Evolutionary conservation across 2,113 vertebrate species (phyloP), one percentile per base, ranked within the genome.

Genomic region (Chaenocephalus aceratus): DNA sequence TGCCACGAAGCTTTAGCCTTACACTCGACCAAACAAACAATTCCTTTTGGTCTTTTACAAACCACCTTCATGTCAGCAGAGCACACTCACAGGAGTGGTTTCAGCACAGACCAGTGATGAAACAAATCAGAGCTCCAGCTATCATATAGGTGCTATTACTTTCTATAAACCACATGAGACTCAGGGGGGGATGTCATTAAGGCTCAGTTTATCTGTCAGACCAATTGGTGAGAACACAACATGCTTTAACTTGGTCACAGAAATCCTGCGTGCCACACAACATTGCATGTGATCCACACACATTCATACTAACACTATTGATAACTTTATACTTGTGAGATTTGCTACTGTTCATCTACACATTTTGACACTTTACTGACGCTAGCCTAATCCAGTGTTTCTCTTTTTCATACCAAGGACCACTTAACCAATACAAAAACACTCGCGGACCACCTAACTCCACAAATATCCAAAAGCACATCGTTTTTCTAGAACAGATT

Each of bases 41-140:
- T 85, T 84, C 34, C 54, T 72, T 77, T 75, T 56, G 51, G 68
- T 77, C 51, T 83, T 80, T 88, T 81, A 44, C 53, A 79, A 79
- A 80, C 62, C 58, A 69, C 58, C 57, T 67, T 21, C 10, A 10
- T 79, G 68, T 81, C 76, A 70, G 62, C 73, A 54, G 53, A 81
- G 45, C 66, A 65, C 53, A 72, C 78, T 70, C 65, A 1, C 23
- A 78, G 80, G 88, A 84, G 30, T 5, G 74, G 79, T 79, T 74
- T 73, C 26, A 52, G 58, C 53, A n/a, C 30, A 49, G 41, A 57
- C n/a, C 49, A 67, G 53, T 51, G 41, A 86, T 68, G 64, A 75
- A 75, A 83, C 46, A 79, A 85, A 83, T 79, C 83, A 65, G 51
- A 76, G 78, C 41, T 62, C 15, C 54, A 75, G 0, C 63, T 45